Conservation (phyloP, 2,797 vertebrate genomes). For the Micromesistius poutassou region DNA sequence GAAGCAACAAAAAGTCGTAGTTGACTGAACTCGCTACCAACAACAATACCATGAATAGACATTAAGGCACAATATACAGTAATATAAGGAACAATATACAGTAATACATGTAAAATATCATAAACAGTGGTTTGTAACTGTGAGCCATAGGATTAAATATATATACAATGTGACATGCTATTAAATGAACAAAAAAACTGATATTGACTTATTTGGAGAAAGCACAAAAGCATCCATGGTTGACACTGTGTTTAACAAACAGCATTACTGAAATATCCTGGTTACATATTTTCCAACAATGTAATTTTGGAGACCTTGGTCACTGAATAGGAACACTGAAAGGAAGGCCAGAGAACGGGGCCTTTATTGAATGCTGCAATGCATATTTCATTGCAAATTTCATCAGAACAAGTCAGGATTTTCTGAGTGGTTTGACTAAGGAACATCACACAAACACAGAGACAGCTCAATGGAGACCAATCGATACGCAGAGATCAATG, state of each 20-base stretch:
- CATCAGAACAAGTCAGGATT: not conserved
- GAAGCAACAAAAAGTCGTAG: too few relatives aligned
- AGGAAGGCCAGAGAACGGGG: not conserved
- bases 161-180: not conserved
- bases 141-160: not conserved
- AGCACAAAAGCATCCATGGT: not conserved
- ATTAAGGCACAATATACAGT: not conserved
- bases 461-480: not conserved
- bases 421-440: not conserved
- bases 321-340: not conserved
- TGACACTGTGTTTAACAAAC: not conserved
- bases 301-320: not conserved
- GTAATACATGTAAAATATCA: not conserved
- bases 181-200: not conserved
- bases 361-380: not conserved
- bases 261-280: not conserved
- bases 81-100: too few relatives aligned
- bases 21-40: not conserved
- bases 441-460: conserved; percentile 1
- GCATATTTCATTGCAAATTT: not conserved
- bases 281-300: not conserved
- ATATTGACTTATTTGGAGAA: not conserved
- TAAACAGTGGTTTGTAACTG: not conserved
- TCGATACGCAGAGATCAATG: not conserved
- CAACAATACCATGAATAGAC: not conserved